Conservation (phyloP, 2,888 invertebrate genomes). For the Aricia artaxerxes region DNA sequence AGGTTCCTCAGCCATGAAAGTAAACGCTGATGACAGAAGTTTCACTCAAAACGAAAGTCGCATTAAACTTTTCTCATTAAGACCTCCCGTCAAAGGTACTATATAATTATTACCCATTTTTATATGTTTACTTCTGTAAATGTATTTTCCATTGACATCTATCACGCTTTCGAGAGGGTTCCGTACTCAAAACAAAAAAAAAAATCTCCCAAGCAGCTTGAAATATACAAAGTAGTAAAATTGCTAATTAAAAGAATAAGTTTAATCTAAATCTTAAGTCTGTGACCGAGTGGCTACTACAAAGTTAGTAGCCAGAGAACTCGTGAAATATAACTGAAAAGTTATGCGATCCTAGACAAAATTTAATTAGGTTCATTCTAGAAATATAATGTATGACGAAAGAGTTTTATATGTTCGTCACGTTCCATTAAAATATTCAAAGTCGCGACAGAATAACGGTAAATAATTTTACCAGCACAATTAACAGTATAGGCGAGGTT, state of each 20-base stretch:
- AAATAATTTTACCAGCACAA: conserved; percentile 43
- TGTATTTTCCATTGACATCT: conserved; percentile 49
- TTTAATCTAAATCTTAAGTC: not conserved
- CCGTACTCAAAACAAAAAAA: not conserved
- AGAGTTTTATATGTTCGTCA: conserved; percentile 56
- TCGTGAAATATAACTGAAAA: not conserved
- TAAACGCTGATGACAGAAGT: conserved; percentile 75
- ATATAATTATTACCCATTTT: conserved; percentile 72
- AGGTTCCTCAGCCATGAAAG: conserved; percentile 61
- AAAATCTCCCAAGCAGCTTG: not conserved
- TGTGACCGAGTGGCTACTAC: not conserved
- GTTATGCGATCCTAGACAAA: not conserved
- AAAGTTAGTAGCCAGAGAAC: not conserved
- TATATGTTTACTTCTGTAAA: conserved; percentile 63
- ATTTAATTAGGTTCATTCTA: conserved; percentile 23
- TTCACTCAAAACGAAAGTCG: conserved; percentile 74
- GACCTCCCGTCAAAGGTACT: conserved; percentile 72
- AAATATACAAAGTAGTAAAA: not conserved
- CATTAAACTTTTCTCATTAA: conserved; percentile 80
- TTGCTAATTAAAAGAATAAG: not conserved
- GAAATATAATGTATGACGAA: not conserved
- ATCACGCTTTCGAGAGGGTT: not conserved
- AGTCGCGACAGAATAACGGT: conserved; percentile 65
- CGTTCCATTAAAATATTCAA: conserved; percentile 56
- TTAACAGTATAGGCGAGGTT: conserved; percentile 4